Percentiles rank a stretch among this genome's conserved stretches.
phyloP scores from a whole-genome alignment of 1,140 invertebrate genomes.

The Hirudo medicinalis region DNA sequence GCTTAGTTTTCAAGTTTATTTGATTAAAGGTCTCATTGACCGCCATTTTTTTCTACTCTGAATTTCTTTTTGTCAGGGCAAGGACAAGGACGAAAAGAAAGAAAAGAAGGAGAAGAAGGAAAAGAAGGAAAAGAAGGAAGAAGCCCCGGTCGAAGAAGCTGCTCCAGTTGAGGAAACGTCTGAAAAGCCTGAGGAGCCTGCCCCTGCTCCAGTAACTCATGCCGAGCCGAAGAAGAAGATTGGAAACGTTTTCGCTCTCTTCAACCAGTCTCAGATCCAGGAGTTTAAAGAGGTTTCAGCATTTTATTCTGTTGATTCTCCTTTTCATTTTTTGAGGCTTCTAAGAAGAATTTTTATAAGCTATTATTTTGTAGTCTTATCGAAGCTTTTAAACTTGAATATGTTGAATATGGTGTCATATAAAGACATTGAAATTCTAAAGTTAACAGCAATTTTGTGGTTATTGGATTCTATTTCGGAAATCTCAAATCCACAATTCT shows the following conservation, averaged over 20 bases:
- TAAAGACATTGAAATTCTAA: too few species aligned
- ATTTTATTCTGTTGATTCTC: background rate
- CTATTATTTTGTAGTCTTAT: too few species aligned
- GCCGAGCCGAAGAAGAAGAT: conserved; percentile 39
- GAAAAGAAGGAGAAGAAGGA: conserved; percentile 22
- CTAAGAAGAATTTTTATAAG: background rate
- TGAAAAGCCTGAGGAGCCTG: conserved; percentile 10
- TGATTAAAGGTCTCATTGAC: too few species aligned
- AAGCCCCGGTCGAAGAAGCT: conserved; percentile 10
- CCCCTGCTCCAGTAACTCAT: conserved; percentile 9
- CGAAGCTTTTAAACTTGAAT: too few species aligned
- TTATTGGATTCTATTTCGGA: too few species aligned
- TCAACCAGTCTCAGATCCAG: conserved; percentile 37
- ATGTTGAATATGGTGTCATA: too few species aligned
- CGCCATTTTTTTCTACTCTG: too few species aligned
- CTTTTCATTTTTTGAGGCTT: background rate
- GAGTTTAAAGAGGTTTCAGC: conserved; percentile 67
- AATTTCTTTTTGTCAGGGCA: conserved; percentile 1
- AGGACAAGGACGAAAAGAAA: conserved; percentile 15
- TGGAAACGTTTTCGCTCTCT: conserved; percentile 43
- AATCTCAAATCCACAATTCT: too few species aligned
- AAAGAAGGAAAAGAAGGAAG: conserved; percentile 20
- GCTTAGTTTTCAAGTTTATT: too few species aligned
- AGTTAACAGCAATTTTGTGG: too few species aligned
- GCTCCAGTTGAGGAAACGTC: conserved; percentile 13